Conservation (phyloP, 2,888 invertebrate species). For the Erebia aethiops region DNA sequence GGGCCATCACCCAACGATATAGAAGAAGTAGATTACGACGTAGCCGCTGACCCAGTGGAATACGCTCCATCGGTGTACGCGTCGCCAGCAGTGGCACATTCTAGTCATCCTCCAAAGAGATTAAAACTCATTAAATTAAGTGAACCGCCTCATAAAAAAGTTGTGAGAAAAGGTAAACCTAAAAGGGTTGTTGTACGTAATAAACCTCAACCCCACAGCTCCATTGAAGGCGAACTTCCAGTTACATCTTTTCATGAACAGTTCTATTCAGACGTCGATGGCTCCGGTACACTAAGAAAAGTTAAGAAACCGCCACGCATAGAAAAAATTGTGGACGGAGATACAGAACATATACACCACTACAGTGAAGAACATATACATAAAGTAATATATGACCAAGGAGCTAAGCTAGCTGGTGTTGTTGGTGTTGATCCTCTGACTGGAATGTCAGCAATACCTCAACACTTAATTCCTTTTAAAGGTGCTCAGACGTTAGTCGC, state of each 20-base stretch:
- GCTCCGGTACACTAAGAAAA: constrained; percentile 71
- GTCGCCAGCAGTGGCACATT: constrained; percentile 47
- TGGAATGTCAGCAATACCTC: constrained; percentile 56
- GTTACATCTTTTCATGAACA: constrained; percentile 75
- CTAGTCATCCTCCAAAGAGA: constrained; percentile 59
- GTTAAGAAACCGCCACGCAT: constrained; percentile 75
- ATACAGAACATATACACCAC: constrained; percentile 79
- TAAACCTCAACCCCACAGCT: constrained; percentile 45
- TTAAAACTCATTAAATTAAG: constrained; percentile 71
- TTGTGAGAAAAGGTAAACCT: constrained; percentile 63
- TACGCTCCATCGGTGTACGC: constrained; percentile 58
- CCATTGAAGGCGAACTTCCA: constrained; percentile 66
- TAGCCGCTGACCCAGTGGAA: constrained; percentile 58
- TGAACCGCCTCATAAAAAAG: constrained; percentile 65
- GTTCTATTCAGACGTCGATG: constrained; percentile 76
- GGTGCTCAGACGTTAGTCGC: constrained; percentile 58
- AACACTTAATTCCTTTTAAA: constrained; percentile 60
- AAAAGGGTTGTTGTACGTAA: constrained; percentile 61
- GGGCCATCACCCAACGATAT: constrained; percentile 67
- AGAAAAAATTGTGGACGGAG: constrained; percentile 79
- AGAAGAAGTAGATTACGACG: constrained; percentile 69
- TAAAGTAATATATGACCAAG: constrained; percentile 68
- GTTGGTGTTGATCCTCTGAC: constrained; percentile 56
- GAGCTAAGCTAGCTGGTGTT: constrained; percentile 52
- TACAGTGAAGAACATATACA: constrained; percentile 80